These are phyloP conservation scores for Acyrthosiphon pisum DNA, from an alignment of 1,140 invertebrate species.

Conservation along the genomic window DNA sequence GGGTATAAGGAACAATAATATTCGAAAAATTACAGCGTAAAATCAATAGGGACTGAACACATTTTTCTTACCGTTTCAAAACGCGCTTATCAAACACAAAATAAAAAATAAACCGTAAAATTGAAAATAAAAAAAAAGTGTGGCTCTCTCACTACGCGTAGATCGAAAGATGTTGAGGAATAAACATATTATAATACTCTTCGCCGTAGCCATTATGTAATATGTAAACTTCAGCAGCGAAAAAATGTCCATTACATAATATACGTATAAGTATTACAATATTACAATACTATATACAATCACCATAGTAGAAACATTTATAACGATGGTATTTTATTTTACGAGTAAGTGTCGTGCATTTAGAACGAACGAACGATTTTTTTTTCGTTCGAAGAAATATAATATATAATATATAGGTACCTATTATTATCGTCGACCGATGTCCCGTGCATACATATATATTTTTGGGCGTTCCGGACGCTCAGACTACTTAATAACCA, in stretches of 20 bases:
- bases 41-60: background rate
- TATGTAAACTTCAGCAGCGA: background rate
- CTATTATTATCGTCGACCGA: background rate
- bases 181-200: background rate
- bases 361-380: background rate
- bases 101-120: background rate
- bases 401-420: background rate
- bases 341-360: background rate
- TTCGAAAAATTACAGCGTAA: background rate
- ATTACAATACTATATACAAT: background rate
- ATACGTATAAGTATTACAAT: background rate
- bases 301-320: background rate
- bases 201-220: background rate
- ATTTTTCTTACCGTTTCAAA: background rate
- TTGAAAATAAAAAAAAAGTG: background rate
- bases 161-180: background rate
- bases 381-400: background rate
- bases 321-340: background rate
- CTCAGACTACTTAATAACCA: slow-evolving; percentile 36
- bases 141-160: background rate
- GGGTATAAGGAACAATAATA: background rate
- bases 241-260: slow-evolving; percentile 2
- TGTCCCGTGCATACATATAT: background rate
- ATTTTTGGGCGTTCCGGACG: background rate
- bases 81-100: background rate